These are phyloP conservation scores for Heliconius sara DNA, from an alignment of 2,888 invertebrate species.

Conservation along the genomic window DNA sequence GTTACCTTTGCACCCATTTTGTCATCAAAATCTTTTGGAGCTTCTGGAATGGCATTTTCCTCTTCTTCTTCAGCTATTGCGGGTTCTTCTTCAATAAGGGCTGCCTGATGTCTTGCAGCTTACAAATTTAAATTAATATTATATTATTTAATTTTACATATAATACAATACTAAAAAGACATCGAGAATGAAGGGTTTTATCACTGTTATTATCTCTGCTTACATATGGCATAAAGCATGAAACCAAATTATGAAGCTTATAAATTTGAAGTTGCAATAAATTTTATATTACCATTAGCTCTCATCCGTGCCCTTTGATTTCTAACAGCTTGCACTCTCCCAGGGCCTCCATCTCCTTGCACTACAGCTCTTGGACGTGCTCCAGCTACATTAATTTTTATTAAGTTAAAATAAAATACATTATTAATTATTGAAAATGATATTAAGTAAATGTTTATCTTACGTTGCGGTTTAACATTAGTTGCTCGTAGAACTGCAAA, in stretches of 20 bases:
- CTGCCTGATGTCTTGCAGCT: slow-evolving; percentile 78
- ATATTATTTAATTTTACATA: slow-evolving; percentile 19
- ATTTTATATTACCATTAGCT: slow-evolving; percentile 73
- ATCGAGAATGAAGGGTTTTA: too few species aligned
- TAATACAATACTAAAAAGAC: background rate
- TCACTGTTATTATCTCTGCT: too few species aligned
- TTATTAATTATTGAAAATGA: background rate
- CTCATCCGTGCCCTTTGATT: slow-evolving; percentile 88
- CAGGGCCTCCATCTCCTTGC: slow-evolving; percentile 83
- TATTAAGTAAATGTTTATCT: slow-evolving; percentile 30
- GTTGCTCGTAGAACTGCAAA: slow-evolving; percentile 68
- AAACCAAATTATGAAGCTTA: too few species aligned
- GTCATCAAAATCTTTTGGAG: slow-evolving; percentile 83
- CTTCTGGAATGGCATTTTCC: slow-evolving; percentile 64
- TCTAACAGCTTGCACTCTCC: slow-evolving; percentile 89
- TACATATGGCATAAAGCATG: background rate
- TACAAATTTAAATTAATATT: slow-evolving; percentile 33
- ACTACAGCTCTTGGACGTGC: slow-evolving; percentile 70
- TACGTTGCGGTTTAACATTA: slow-evolving; percentile 69
- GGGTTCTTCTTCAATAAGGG: slow-evolving; percentile 78
- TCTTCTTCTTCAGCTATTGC: slow-evolving; percentile 81
- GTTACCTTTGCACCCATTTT: slow-evolving; percentile 94
- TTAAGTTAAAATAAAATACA: background rate
- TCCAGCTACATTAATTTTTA: slow-evolving; percentile 56
- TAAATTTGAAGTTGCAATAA: background rate